Evolutionary conservation across 2,113 vertebrate genomes (phyloP), one percentile per base, ranked within the genome.

Genomic region (Gopherus flavomarginatus): DNA sequence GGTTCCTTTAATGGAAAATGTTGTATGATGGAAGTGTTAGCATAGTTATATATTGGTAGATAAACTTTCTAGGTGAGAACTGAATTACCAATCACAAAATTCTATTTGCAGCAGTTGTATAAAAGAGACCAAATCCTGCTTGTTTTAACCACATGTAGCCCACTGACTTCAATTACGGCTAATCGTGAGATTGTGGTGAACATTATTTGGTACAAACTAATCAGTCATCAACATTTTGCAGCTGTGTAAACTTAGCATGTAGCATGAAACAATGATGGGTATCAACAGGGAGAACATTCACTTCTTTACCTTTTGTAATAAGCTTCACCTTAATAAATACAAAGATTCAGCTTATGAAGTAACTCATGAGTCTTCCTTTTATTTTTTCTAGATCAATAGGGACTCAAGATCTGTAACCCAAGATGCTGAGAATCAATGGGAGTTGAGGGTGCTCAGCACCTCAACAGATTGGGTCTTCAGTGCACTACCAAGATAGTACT

Each of bases 111-210:
- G 24, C 26, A 5, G 1, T 21, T 35, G 83, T 54, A 5, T 0
- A 2, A 80, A 92, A 79, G 93, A 14, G 8, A 13, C 24, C 21
- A 65, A 1, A 4, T 38, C 44, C 14, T 35, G 1, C 77, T 89
- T 90, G 12, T 53, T 78, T 35, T 42, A 13, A 42, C 38, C 65
- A 26, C 1, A 9, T 0, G 1, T 10, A 26, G 53, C 49, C 57
- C 80, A 62, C 57, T 17, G 31, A 17, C 77, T 75, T 50, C 81
- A 90, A 9, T 21, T 21, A 10, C 65, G 49, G 42, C 0, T 0
- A 50, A 31, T 52, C 27, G 79, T 65, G 6, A 59, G 86, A 88
- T 3, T 14, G 44, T 62, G 95, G 35, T 1, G 2, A 83, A 5
- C 5, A 47, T 13, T 83, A 2, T 4, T 94, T 3, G 17, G n/a